Evolutionary conservation across 2,888 invertebrate species (phyloP).

Genomic region (Nasonia oneida): DNA sequence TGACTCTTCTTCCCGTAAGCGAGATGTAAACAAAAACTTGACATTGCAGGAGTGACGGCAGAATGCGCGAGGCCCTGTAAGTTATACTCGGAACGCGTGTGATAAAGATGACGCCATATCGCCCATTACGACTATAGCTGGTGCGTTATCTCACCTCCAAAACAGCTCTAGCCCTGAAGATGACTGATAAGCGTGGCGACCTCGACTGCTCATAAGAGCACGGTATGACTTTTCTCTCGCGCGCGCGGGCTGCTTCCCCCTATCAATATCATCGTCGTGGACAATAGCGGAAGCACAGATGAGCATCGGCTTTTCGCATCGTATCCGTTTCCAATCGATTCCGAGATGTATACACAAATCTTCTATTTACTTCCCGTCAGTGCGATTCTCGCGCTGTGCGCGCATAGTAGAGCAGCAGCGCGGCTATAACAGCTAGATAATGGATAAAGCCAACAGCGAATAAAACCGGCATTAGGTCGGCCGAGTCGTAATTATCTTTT

Average conservation of each 20-base stretch:
- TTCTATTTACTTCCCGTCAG: constrained; percentile 3
- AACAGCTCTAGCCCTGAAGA: constrained; percentile 19
- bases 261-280: background rate
- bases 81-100: background rate
- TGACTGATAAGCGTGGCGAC: constrained; percentile 53
- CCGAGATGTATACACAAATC: background rate
- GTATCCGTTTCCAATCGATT: background rate
- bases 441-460: constrained; percentile 50
- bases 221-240: background rate
- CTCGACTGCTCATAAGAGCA: constrained; percentile 35
- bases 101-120: background rate
- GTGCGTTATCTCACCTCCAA: constrained; percentile 50
- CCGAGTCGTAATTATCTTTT: constrained; percentile 56
- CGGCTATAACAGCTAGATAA: background rate
- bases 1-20: background rate
- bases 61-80: background rate
- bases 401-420: background rate
- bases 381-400: background rate
- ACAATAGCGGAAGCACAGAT: background rate
- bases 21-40: constrained; percentile 5
- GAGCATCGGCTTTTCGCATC: background rate
- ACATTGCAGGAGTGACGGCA: background rate
- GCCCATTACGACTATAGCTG: constrained; percentile 1
- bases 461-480: constrained; percentile 46
- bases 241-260: background rate